A percentile compares a stretch with the other conserved stretches of the same genome.
Evolutionary conservation across 2,888 invertebrate species (phyloP).

Genomic region (Herminia tarsipennalis): DNA sequence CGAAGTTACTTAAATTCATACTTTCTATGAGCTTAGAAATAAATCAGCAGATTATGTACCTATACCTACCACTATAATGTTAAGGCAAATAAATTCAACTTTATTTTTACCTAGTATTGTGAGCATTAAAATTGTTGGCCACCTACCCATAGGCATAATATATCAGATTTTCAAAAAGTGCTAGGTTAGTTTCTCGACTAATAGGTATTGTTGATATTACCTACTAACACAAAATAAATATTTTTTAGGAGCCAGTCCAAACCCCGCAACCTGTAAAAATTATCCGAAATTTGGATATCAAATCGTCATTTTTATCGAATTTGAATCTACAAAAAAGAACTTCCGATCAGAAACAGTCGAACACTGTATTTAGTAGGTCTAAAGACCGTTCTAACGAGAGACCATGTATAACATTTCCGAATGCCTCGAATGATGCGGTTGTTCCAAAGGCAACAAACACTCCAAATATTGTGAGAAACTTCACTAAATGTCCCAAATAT

Average conservation of each 20-base stretch:
- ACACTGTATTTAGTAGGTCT: neutral
- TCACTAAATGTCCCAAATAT: conserved; percentile 49
- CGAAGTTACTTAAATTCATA: no score
- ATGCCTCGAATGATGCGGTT: neutral
- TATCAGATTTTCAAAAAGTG: no score
- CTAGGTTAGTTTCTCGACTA: no score
- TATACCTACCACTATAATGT: no score
- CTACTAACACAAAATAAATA: neutral
- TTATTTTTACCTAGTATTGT: no score
- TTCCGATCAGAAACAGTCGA: no score
- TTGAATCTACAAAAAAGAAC: conserved; percentile 5
- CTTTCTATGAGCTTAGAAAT: no score
- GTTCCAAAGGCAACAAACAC: neutral
- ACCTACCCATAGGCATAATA: no score
- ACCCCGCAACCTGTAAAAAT: conserved; percentile 1
- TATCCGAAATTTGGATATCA: conserved; percentile 13
- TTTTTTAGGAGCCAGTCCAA: neutral
- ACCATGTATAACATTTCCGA: conserved; percentile 3
- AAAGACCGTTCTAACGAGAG: neutral
- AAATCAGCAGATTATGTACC: no score
- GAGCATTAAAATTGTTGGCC: no score
- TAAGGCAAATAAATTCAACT: no score
- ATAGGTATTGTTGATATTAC: neutral
- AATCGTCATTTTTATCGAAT: conserved; percentile 12
- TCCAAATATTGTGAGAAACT: conserved; percentile 56